Base-by-base conservation (phyloP, 2,888 invertebrate genomes). In the Rhagophthalmus giganteus region DNA sequence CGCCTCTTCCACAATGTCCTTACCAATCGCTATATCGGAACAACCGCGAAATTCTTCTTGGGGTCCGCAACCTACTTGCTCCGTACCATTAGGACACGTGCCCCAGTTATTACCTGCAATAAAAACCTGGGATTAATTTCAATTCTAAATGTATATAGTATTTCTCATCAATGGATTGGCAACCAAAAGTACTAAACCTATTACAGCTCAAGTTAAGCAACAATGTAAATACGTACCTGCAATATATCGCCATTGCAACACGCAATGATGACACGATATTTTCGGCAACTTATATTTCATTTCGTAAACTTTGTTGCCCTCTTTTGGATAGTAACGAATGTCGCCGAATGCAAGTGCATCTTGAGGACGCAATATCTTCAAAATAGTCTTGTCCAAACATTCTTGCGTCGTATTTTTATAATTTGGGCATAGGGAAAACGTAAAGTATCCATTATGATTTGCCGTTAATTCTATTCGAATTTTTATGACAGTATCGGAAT, bases 41-140 rank as follows among this genome's bases (percentile, higher is more conserved):
- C 92, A 92, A 0, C 89, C 87, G 11, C 92, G 80, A 66, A 93
- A 93, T 67, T 92, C 90, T 70, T 93, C 93, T 69, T 93, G 93
- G 0, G 88, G 88, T 0, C 93, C 93, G 67, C 93, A 93, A 0
- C 93, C 93, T 1, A 93, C 86, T 0, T 86, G 86, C 20, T 87
- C 89, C 33, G 82, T 83, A 0, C 87, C 87, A 65, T 88, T 84
- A 1, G 78, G 78, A 65, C 88, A 88, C 8, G 78, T 79, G 0
- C 90, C 90, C 90, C 90, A 91, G 68, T 89, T 90, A 67, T 90
- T 90, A 1, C 73, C 73, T 72, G 26, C 28, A 54, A n/a, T n/a
- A n/a, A 56, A 34, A 11, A 41, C 7, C 3, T 20, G 20, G 7
- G 7, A 20, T n/a, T n/a, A n/a, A n/a, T n/a, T n/a, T n/a, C n/a